Evolutionary conservation across 2,797 vertebrate species (phyloP).

Genomic region (Sebastes ruberrimus): DNA sequence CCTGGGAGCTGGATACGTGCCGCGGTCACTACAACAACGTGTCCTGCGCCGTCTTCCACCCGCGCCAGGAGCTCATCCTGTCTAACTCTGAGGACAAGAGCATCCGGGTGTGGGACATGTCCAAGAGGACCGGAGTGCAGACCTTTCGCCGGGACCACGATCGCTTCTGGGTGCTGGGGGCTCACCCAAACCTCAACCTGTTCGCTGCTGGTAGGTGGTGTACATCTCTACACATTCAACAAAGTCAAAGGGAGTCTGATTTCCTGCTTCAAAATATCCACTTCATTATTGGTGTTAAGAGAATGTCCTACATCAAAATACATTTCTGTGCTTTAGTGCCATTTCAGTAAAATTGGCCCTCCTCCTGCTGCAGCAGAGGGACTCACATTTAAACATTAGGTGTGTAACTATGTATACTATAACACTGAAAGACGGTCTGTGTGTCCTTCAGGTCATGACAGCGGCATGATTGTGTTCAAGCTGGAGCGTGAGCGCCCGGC

Average conservation of each 20-base stretch:
- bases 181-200: conserved; percentile 97
- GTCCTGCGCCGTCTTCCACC: conserved; percentile 96
- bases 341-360: background rate
- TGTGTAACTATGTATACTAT: background rate
- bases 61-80: conserved; percentile 95
- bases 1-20: conserved; percentile 98
- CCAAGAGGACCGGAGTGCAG: conserved; percentile 96
- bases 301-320: background rate
- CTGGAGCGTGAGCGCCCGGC: conserved; percentile 94
- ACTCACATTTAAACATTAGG: background rate
- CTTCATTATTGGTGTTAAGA: background rate
- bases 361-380: background rate
- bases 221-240: background rate
- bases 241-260: background rate
- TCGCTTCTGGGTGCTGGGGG: conserved; percentile 97
- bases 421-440: background rate
- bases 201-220: conserved; percentile 90
- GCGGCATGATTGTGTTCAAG: conserved; percentile 98
- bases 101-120: conserved; percentile 99
- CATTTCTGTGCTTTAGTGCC: background rate
- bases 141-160: conserved; percentile 97
- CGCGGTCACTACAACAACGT: conserved; percentile 99
- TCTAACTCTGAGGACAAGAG: conserved; percentile 99
- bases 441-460: conserved; percentile 88
- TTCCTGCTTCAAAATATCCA: background rate